Base-by-base conservation (phyloP, 2,797 vertebrate genomes). In the Eupleurogrammus muticus region DNA sequence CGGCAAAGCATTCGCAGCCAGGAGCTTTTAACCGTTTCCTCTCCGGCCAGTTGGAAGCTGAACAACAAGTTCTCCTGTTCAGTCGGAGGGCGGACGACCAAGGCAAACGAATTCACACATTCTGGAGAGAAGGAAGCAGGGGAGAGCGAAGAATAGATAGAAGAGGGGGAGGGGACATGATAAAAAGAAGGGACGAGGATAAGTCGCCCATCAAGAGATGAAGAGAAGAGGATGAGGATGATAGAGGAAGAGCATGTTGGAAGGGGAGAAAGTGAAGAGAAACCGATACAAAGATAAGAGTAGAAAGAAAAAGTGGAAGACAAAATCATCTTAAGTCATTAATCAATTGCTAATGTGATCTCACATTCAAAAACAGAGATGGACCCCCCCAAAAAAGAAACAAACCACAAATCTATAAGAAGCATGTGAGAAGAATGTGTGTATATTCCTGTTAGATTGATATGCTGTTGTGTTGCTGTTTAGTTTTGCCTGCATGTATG, bases 11-110 rank as follows among this genome's bases (percentile, higher is more conserved):
- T 96, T 91, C 93, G 95, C 62, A 99, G 90, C 97, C 97, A 99
- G 56, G 90, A 87, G 20, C 94, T 94, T 89, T 99, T 99, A 72
- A 93, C 87, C 0, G 92, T 94, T 65, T 99, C 98, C 83, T 99
- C 97, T 38, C 93, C 90, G 1, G 90, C 90, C 92, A 99, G 95
- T 85, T 99, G 97, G 93, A 99, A 99, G 85, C 96, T 99, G 86
- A 99, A 96, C 79, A 99, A 91, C 84, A 97, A 92, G 86, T 99
- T 99, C 88, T 96, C 94, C 85, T 96, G 97, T 82, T 98, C 97
- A 1, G 98, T 99, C 1, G 98, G 98, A 44, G 97, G 97, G 66
- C 94, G 95, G 56, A 99, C 98, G 72, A 99, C 95, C 87, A 99
- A 88, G 49, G 97, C 96, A 50, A 99, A 99, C 11, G 97, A 97